phyloP scores from a whole-genome alignment of 2,113 vertebrate genomes.

The Lampris megalopsis region DNA sequence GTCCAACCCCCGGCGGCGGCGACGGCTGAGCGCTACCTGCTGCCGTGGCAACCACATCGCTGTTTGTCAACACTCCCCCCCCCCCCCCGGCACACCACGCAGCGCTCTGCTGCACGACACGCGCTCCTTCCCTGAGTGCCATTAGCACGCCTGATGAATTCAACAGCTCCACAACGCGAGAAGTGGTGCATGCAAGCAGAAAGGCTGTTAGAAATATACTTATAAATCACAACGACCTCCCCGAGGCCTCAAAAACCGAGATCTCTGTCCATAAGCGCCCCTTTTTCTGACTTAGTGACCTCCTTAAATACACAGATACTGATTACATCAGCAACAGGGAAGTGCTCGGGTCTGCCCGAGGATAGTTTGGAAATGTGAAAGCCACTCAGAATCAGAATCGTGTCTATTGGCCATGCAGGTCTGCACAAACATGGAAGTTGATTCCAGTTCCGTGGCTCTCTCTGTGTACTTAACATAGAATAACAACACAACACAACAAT shows the following conservation, averaged over 20 bases:
- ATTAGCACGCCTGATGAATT: slow-evolving; percentile 24
- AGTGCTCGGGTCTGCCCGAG: too few relatives aligned
- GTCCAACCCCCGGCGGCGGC: slow-evolving; percentile 29
- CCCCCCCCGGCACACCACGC: slow-evolving; percentile 26
- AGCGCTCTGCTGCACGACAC: slow-evolving; percentile 15
- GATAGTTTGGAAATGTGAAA: too few relatives aligned
- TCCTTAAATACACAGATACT: not conserved
- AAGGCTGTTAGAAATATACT: slow-evolving; percentile 20
- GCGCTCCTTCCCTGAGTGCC: slow-evolving; percentile 11
- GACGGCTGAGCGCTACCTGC: slow-evolving; percentile 53
- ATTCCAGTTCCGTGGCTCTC: too few relatives aligned
- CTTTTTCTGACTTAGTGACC: not conserved
- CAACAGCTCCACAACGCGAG: slow-evolving; percentile 18
- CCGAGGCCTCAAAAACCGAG: not conserved
- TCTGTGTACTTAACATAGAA: too few relatives aligned
- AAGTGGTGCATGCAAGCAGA: slow-evolving; percentile 5
- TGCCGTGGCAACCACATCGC: slow-evolving; percentile 50
- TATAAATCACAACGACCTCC: slow-evolving; percentile 24
- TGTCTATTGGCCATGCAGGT: too few relatives aligned
- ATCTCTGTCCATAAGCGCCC: slow-evolving; percentile 8
- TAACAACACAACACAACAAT: too few relatives aligned
- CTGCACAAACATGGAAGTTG: too few relatives aligned
- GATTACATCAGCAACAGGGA: not conserved
- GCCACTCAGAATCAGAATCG: too few relatives aligned
- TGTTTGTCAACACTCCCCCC: slow-evolving; percentile 67